Evolutionary conservation across 2,888 invertebrate species (phyloP).

Genomic region (Rotaria socialis): DNA sequence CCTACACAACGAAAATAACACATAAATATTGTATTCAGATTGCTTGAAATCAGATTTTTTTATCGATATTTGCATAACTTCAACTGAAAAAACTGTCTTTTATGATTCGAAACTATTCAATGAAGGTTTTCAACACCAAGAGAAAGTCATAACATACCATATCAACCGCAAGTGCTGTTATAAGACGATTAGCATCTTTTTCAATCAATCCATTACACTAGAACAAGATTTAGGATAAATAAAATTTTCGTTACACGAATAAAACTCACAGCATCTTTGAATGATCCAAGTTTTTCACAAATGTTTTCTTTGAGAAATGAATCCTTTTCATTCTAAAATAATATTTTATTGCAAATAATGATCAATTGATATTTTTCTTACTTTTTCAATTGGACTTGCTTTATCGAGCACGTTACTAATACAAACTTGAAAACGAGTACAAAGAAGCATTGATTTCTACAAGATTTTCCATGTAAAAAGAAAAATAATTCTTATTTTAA

Average conservation of each 20-base stretch:
- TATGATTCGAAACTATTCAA: too few species aligned
- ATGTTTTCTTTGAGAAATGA: background rate
- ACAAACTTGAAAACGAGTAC: background rate
- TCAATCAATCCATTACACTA: background rate
- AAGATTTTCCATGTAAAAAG: background rate
- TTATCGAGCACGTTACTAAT: background rate
- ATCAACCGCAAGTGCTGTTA: background rate
- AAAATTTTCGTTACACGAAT: too few species aligned
- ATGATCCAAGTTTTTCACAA: background rate
- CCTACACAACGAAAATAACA: background rate
- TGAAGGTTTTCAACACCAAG: too few species aligned
- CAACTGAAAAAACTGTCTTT: too few species aligned
- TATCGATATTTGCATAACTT: too few species aligned
- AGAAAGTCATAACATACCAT: background rate
- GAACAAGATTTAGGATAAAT: too few species aligned
- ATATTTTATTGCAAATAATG: background rate
- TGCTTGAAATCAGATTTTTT: too few species aligned
- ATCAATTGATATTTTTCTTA: background rate
- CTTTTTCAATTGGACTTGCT: background rate
- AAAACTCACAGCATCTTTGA: conserved; percentile 7
- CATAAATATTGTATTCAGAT: too few species aligned
- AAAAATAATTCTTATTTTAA: background rate
- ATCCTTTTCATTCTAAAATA: background rate
- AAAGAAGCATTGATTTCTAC: background rate
- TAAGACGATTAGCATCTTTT: background rate